A percentile compares a stretch with the other conserved stretches of the same genome.
phyloP scores from a whole-genome alignment of 2,113 vertebrate species.

The Oplegnathus fasciatus region DNA sequence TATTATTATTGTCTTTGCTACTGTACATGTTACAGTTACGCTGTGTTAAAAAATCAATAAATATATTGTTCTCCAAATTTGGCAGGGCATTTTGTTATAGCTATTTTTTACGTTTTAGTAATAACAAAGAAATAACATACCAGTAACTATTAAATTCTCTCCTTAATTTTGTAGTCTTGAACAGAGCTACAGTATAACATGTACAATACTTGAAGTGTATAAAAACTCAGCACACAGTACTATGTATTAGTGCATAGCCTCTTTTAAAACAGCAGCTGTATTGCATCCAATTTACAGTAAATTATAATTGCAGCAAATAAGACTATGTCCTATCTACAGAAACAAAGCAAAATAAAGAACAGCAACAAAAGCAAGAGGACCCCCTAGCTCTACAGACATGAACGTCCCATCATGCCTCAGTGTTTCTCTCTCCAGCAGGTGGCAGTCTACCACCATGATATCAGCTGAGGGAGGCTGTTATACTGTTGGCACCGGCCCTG shows the following conservation, averaged over 20 bases:
- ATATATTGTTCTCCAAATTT: neutral
- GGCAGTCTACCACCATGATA: conserved; percentile 19
- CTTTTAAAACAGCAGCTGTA: neutral
- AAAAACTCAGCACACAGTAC: neutral
- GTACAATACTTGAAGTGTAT: neutral
- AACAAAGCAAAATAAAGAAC: neutral
- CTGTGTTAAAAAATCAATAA: too few relatives aligned
- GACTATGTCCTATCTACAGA: too few relatives aligned
- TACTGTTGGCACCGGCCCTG: conserved; percentile 2
- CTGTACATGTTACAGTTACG: too few relatives aligned
- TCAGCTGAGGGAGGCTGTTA: neutral
- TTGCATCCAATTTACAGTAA: neutral
- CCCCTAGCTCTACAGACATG: neutral
- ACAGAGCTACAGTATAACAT: too few relatives aligned
- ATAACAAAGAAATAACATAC: neutral
- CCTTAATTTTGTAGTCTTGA: too few relatives aligned
- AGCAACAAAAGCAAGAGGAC: neutral
- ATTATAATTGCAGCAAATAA: neutral
- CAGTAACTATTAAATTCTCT: neutral
- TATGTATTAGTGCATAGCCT: neutral
- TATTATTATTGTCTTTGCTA: too few relatives aligned
- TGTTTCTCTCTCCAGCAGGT: conserved; percentile 62
- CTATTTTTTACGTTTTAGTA: neutral
- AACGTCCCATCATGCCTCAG: neutral
- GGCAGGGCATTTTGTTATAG: neutral